Percentiles rank a stretch among this genome's conserved stretches.
Evolutionary conservation across 2,113 vertebrate species (phyloP).

Genomic region (Noctilio leporinus): DNA sequence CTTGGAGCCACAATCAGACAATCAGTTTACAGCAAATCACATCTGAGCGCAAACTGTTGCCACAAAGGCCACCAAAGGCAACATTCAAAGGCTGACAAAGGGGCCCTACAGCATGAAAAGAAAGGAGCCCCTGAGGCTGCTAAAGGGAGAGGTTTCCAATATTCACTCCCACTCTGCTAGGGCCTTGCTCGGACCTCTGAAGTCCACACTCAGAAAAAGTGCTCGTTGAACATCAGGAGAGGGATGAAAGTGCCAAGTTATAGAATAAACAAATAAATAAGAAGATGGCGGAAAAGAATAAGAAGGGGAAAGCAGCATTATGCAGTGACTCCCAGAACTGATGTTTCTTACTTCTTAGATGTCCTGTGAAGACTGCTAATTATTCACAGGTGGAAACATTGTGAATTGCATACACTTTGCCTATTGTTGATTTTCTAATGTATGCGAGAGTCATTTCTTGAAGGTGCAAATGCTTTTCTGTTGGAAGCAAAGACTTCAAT

Average conservation of each 20-base stretch:
- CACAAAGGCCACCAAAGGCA: slow-evolving; percentile 75
- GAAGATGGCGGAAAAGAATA: background rate
- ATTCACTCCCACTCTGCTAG: background rate
- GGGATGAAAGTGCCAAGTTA: background rate
- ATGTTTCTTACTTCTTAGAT: background rate
- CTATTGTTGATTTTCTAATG: background rate
- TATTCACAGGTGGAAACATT: background rate
- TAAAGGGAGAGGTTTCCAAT: slow-evolving; percentile 34
- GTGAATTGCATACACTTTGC: background rate
- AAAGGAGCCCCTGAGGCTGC: slow-evolving; percentile 66
- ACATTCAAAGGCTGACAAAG: slow-evolving; percentile 81
- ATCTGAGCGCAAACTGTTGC: slow-evolving; percentile 71
- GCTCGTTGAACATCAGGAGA: background rate
- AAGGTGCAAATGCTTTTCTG: background rate
- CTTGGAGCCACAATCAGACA: slow-evolving; percentile 74
- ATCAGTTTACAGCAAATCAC: slow-evolving; percentile 76
- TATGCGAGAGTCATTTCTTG: background rate
- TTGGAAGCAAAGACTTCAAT: background rate
- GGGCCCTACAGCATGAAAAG: slow-evolving; percentile 81
- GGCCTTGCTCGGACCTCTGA: fast-evolving
- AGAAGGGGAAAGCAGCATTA: fast-evolving
- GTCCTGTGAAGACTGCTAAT: background rate
- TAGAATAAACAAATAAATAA: background rate
- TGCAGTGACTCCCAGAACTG: background rate
- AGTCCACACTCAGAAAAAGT: background rate